Evolutionary conservation across 1,140 invertebrate species (phyloP), one percentile per base, ranked within the genome.

Genomic region (Sinella curviseta): DNA sequence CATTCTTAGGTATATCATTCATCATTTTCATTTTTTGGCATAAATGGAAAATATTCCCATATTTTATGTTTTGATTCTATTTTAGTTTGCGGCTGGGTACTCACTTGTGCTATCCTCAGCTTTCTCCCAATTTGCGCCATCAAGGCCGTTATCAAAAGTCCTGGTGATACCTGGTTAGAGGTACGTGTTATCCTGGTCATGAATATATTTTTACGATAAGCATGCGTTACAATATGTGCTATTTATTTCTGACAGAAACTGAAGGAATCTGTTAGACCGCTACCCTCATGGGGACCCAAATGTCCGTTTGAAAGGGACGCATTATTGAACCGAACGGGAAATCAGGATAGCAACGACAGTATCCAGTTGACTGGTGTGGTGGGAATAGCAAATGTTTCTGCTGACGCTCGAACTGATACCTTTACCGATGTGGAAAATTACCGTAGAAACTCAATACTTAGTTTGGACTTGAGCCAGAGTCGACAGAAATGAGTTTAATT

Each of bases 31-130:
- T 33, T 8, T 70, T 31, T 31, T 14, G 14, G 4, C 57, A 26
- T 26, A 48, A n/a, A n/a, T n/a, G 17, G 17, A 8, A 17, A 70
- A 70, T 14, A 31, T 70, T 2, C 65, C 65, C 3, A 31, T 31
- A 70, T 33, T 30, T 31, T 12, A n/a, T n/a, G 31, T 17, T n/a
- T 54, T 31, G 12, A 31, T 12, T 31, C n/a, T 1, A 70, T 14
- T 31, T 70, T 33, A 75, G 74, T 54, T 30, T 75, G 36, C 24
- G 74, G 74, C 8, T 75, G 74, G 74, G 31, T 75, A 3, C 36
- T 75, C 17, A 8, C 33, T 36, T 31, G 34, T 2, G 39, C 3
- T 8, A n/a, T 30, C 16, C 28, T 36, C 2, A 75, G 74, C 24
- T 8, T 8, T 14, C 35, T 36, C 12, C 34, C 35, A n/a, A 39